Evolutionary conservation across 2,113 vertebrate species (phyloP), one percentile per base, ranked within the genome.

Genomic region (Setophaga petechia): DNA sequence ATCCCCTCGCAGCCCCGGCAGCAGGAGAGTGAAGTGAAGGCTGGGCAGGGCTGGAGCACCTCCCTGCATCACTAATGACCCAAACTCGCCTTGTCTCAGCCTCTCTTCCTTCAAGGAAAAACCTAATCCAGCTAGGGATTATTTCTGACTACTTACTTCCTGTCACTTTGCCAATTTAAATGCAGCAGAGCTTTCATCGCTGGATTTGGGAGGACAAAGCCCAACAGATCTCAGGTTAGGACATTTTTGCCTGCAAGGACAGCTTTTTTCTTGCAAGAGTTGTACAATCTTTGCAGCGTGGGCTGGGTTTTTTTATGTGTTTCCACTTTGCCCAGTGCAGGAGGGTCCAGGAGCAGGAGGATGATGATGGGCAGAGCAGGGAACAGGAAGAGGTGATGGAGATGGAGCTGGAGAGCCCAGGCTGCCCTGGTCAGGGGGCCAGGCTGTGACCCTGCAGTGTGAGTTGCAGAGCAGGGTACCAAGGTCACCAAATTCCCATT

Each of bases 41-140:
- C 65, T 6, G 27, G 73, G 83, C 43, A 11, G 85, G 91, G 84
- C 89, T 84, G 54, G 58, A 71, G 81, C 84, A 27, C n/a, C 87
- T 86, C 49, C 1, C 87, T 65, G 93, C 93, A 82, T 95, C 19
- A 1, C 69, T 91, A 89, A 92, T 81, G 78, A 33, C 94, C 89
- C 52, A 47, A 90, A 75, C 95, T 83, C 2, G 4, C 76, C 91
- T 66, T 51, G 80, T 47, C 57, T 71, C 89, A 71, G 62, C 55
- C 80, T 82, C 89, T 87, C 77, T 76, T 93, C 93, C 89, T 93
- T 89, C 94, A 94, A 94, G 93, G 91, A 74, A 96, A 93, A 95
- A 59, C 54, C 74, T 95, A 95, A 95, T 94, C 96, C 96, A 89
- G 89, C 58, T 37, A 93, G 87, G 94, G 95, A 95, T 96, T 96